Base-by-base conservation (phyloP, 2,888 invertebrate species). In the Troglohyphantes excavatus region DNA sequence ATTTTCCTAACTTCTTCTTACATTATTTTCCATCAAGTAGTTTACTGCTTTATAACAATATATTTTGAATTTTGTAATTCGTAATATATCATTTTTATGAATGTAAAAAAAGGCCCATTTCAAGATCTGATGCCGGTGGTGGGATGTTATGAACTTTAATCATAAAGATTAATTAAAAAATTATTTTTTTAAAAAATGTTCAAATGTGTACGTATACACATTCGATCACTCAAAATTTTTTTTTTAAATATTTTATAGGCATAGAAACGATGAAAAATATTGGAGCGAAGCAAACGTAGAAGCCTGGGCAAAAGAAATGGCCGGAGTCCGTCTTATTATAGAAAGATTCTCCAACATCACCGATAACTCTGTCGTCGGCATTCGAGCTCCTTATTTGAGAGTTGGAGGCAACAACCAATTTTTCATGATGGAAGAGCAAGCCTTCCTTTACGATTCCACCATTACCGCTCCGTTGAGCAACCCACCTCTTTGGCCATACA, bases 401-500 rank as follows among this genome's bases (percentile, higher is more conserved):
- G 97, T 98, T 0, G 98, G 98, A 91, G 98, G 98, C 91, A 97
- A 98, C 95, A 97, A 96, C 92, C 98, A 98, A 94, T 98, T 98
- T 93, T 97, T 97, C 94, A 98, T 98, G 98, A 98, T 98, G 98
- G 96, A 96, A 83, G 97, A 98, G 94, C 97, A 98, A 93, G 97
- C 97, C 94, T 98, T 98, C 94, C 96, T 97, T 7, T 98, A 98
- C 93, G 98, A 98, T 93, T 97, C 98, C 27, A 98, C 98, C 13
- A 98, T 98, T 93, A 97, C 97, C 0, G 98, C 98, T 29, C 97
- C 97, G 0, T 95, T 97, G 83, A 95, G 96, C 46, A 96, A 97
- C 73, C 97, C 97, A 29, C 98, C 98, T 78, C 97, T 97, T 93
- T 99, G 98, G 98, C 99, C 99, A 0, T 99, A 98, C 95, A 98